A percentile compares a stretch with the other conserved stretches of the same genome.
Evolutionary conservation across 2,888 invertebrate genomes (phyloP).

Genomic region (Drosophila lacicola): DNA sequence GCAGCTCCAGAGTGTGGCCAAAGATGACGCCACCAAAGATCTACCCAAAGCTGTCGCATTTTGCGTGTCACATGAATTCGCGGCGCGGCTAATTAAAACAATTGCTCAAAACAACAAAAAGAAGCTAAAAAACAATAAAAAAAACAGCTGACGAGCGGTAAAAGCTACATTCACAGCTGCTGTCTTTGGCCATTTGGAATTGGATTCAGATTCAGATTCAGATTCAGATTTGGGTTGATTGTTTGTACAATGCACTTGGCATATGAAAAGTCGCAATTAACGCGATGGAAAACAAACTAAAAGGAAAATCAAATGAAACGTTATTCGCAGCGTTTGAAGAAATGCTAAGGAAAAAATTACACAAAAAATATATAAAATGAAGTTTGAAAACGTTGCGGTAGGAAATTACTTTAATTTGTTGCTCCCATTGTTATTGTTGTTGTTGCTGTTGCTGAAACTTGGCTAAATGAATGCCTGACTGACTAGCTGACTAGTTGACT

Average conservation of each 20-base stretch:
- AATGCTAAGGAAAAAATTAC: conserved; percentile 29
- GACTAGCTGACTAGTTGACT: conserved; percentile 53
- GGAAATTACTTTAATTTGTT: conserved; percentile 80
- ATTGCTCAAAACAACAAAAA: conserved; percentile 46
- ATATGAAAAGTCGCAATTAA: conserved; percentile 75
- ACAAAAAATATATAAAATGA: conserved; percentile 21
- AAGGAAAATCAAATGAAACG: conserved; percentile 22
- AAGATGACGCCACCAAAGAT: conserved; percentile 61
- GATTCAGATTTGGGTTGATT: conserved; percentile 46
- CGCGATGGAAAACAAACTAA: conserved; percentile 40
- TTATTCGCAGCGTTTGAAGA: conserved; percentile 33
- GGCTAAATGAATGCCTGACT: conserved; percentile 78
- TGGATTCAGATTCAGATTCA: conserved; percentile 25
- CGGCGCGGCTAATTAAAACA: conserved; percentile 64
- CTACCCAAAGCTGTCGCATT: conserved; percentile 30
- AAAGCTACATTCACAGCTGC: conserved; percentile 39
- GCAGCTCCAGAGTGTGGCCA: conserved; percentile 29
- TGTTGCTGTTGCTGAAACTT: conserved; percentile 59
- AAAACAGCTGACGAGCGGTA: conserved; percentile 27
- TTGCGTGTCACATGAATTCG: conserved; percentile 62
- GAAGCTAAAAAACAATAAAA: conserved; percentile 1
- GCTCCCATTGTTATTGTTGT: conserved; percentile 68
- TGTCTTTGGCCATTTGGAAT: conserved; percentile 22
- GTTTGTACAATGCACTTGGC: conserved; percentile 61
- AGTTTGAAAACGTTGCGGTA: conserved; percentile 73